These are phyloP conservation scores for Uropetala carovei DNA, from an alignment of 2,888 invertebrate species.

Conservation along the genomic window DNA sequence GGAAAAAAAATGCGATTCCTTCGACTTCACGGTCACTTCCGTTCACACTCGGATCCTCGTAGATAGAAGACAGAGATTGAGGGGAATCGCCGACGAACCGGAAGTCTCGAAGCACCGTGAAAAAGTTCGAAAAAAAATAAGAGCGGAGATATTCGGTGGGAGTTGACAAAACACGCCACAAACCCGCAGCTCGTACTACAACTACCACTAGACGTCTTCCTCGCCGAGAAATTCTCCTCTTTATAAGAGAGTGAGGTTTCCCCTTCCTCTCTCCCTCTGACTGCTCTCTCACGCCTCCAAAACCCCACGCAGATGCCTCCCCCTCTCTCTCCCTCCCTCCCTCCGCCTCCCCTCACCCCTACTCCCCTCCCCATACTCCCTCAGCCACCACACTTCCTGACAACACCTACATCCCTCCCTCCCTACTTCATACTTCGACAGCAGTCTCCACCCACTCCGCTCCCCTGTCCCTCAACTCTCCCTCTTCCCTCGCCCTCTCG, in stretches of 20 bases:
- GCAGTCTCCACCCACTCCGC: neutral
- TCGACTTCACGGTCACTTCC: too few species aligned
- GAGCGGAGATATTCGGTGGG: too few species aligned
- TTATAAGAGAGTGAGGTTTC: constrained; percentile 20
- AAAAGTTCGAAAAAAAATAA: too few species aligned
- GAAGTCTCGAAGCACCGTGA: too few species aligned
- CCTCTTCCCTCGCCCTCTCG: neutral
- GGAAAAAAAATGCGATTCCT: too few species aligned
- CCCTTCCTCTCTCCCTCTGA: neutral
- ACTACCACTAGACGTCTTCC: constrained; percentile 37
- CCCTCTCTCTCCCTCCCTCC: neutral
- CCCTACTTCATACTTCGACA: too few species aligned
- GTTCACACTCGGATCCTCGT: too few species aligned
- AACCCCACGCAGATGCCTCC: constrained; percentile 37
- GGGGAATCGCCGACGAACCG: too few species aligned
- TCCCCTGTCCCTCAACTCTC: neutral
- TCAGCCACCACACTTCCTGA: neutral
- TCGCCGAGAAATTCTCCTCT: constrained; percentile 24
- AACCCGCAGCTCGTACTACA: neutral
- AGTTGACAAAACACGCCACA: neutral
- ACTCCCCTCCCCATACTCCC: neutral
- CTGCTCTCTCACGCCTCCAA: neutral
- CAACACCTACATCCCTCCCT: neutral
- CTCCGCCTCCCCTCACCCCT: neutral
- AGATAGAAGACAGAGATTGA: too few species aligned